Conservation (phyloP, 2,797 vertebrate genomes). For the Tokudaia tokunoshimensis region DNA sequence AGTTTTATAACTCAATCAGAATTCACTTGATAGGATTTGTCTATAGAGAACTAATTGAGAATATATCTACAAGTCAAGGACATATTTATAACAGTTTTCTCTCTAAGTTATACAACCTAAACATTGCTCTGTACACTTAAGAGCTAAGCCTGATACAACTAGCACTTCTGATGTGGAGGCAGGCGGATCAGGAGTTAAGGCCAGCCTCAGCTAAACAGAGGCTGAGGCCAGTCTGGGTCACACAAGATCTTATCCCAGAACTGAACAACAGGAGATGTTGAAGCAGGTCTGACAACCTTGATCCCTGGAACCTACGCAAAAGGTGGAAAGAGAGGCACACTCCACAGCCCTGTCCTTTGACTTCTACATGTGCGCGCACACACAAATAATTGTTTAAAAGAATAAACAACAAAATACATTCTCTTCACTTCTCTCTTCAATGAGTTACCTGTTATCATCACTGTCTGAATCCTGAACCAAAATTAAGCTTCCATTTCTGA, state of each 20-base stretch:
- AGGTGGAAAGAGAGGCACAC: no score
- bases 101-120: constrained; percentile 14
- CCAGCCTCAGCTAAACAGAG: neutral
- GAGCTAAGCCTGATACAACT: neutral
- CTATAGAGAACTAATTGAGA: neutral
- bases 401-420: neutral
- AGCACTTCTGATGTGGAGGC: neutral
- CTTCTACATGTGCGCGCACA: neutral
- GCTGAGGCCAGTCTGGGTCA: neutral
- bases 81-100: constrained; percentile 3
- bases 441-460: constrained; percentile 90
- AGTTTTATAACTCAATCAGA: neutral
- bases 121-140: neutral
- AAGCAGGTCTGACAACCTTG: neutral
- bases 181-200: neutral
- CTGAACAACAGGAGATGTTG: neutral
- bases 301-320: neutral
- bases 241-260: neutral
- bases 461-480: constrained; percentile 90
- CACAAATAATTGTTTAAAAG: neutral
- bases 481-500: constrained; percentile 93
- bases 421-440: neutral
- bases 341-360: neutral
- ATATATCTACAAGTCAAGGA: neutral
- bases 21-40: constrained; percentile 28